Evolutionary conservation across 2,113 vertebrate species (phyloP).

Genomic region (Odobenus rosmarus): DNA sequence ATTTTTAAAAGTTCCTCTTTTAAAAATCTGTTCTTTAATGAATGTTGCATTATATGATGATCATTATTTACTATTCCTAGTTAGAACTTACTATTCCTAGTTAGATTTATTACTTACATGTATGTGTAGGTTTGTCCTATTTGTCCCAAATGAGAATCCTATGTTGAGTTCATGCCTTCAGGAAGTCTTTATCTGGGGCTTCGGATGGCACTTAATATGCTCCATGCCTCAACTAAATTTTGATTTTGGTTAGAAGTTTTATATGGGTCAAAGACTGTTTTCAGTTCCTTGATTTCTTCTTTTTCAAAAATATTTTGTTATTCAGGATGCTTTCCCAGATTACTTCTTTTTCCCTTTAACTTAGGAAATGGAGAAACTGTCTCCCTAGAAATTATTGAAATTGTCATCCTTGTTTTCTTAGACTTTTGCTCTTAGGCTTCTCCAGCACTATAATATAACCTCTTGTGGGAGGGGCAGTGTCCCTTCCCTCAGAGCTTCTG

Average conservation of each 20-base stretch:
- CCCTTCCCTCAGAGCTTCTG: neutral
- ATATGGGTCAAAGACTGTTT: neutral
- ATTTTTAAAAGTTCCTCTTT: neutral
- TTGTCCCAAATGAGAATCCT: neutral
- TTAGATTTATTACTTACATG: neutral
- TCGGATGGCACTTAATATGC: neutral
- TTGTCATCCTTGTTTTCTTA: neutral
- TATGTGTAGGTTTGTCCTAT: neutral
- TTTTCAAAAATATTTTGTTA: constrained; percentile 20
- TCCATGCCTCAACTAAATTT: neutral
- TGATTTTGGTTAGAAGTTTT: constrained; percentile 4
- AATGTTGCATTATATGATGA: neutral
- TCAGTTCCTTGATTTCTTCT: neutral
- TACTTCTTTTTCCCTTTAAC: neutral
- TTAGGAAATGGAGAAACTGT: constrained; percentile 20
- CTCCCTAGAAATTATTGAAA: constrained; percentile 33
- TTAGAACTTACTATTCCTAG: neutral
- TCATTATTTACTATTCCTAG: neutral
- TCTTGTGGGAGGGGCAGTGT: neutral
- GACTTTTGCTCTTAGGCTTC: neutral
- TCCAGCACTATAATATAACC: neutral
- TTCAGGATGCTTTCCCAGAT: neutral
- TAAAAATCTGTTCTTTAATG: constrained; percentile 16
- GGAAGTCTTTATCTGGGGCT: neutral
- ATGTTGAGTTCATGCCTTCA: neutral